Evolutionary conservation across 1,140 invertebrate species (phyloP), one percentile per base, ranked within the genome.

Genomic region (Panagrolaimus sp.): DNA sequence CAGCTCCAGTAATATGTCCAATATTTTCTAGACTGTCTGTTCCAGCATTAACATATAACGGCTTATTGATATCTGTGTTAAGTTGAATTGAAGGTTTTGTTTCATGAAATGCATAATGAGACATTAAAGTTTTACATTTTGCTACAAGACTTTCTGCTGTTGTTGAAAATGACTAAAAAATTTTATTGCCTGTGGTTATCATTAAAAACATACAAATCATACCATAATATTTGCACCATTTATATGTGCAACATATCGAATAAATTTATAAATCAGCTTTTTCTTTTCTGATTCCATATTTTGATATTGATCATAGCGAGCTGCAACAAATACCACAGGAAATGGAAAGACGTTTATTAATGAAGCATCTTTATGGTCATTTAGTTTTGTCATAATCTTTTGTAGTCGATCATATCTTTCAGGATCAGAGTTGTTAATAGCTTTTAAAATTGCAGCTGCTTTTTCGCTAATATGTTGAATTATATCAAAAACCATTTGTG

Each of bases 21-120:
- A 57, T 57, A 9, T 9, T 25, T 5, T 57, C 51, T 25, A 57
- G 20, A 5, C 20, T 25, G 51, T 57, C 51, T 20, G 9, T 57
- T 4, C 51, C 51, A n/a, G 51, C 51, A 57, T 20, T 27, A 14
- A 57, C 20, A 27, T 57, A 57, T 25, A 57, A 27, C 20, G 51
- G 51, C 20, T 57, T 57, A 20, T 20, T 57, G n/a, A 57, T 27
- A 16, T 57, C 51, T 20, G 51, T 57, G 51, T 57, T 57, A n/a
- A 11, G 20, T 57, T 57, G 51, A 25, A 57, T 20, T 25, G 51
- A 57, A 57, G 51, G 51, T 16, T 27, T 20, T 25, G 51, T 9
- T 20, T 57, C 51, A 57, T 27, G 51, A 57, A 57, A 57, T 20
- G 20, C 51, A 57, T 25, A 57, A 27, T 16, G n/a, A 14, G 51